A percentile compares a stretch with the other conserved stretches of the same genome.
Evolutionary conservation across 2,113 vertebrate species (phyloP).

Genomic region (Coryphaenoides rupestris): DNA sequence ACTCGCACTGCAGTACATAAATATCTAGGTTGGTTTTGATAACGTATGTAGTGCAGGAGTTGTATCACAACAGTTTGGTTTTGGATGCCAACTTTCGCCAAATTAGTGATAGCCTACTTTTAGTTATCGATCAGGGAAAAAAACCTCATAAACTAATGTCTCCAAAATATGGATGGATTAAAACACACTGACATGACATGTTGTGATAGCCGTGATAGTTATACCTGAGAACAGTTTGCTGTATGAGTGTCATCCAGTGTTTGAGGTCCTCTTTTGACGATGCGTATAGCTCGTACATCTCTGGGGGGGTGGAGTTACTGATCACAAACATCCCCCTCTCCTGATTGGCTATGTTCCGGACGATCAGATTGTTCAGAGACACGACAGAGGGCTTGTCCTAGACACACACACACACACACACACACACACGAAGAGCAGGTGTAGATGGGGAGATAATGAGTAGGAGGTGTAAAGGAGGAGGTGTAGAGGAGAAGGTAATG

Average conservation of each 20-base stretch:
- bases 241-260: slow-evolving; percentile 88
- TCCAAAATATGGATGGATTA: too few relatives aligned
- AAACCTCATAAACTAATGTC: too few relatives aligned
- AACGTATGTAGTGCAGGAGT: too few relatives aligned
- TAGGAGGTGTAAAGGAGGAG: background rate
- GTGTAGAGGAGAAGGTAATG: background rate
- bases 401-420: background rate
- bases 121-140: too few relatives aligned
- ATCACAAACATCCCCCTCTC: slow-evolving; percentile 96
- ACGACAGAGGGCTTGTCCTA: slow-evolving; percentile 89
- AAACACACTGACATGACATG: too few relatives aligned
- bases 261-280: slow-evolving; percentile 80
- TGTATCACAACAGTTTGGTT: too few relatives aligned
- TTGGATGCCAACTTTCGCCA: too few relatives aligned
- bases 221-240: slow-evolving; percentile 81
- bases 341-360: slow-evolving; percentile 94
- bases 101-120: too few relatives aligned
- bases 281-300: slow-evolving; percentile 91
- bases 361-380: slow-evolving; percentile 85
- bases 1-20: too few relatives aligned
- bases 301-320: slow-evolving; percentile 78
- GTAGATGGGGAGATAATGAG: too few relatives aligned
- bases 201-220: background rate
- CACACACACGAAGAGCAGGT: background rate
- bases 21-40: too few relatives aligned